These are phyloP conservation scores for Chaunax sp. DNA, from an alignment of 2,797 vertebrate genomes.

Conservation along the genomic window DNA sequence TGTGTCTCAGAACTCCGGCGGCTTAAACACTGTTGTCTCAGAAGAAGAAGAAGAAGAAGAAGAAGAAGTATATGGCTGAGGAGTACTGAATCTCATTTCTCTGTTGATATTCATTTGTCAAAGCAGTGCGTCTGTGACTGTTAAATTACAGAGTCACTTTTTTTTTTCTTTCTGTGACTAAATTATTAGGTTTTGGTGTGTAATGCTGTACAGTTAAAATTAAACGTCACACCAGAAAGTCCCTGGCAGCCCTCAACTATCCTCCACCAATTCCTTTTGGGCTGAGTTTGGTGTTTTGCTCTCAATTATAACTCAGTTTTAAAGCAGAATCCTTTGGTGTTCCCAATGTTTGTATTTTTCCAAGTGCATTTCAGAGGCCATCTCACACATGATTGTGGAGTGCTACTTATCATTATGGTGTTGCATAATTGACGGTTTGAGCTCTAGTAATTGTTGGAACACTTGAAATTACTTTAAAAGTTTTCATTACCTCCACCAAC, in stretches of 20 bases:
- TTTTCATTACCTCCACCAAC: constrained; percentile 24
- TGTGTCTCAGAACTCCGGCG: constrained; percentile 44
- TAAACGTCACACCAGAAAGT: constrained; percentile 18
- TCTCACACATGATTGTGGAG: constrained; percentile 30
- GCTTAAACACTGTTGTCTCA: constrained; percentile 8
- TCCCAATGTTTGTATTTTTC: constrained; percentile 9
- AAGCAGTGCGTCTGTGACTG: constrained; percentile 5
- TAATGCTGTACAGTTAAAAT: constrained; percentile 19
- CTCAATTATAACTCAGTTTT: constrained; percentile 41
- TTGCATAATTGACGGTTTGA: constrained; percentile 52
- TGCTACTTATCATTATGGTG: constrained; percentile 53
- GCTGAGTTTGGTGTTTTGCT: constrained; percentile 62
- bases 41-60: background rate
- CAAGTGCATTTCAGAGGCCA: constrained; percentile 44
- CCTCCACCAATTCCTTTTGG: constrained; percentile 25
- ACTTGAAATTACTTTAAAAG: constrained; percentile 46
- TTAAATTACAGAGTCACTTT: constrained; percentile 9
- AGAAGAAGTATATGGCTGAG: background rate
- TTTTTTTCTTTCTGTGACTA: constrained; percentile 7
- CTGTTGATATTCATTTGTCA: constrained; percentile 24
- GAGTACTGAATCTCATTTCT: constrained; percentile 12
- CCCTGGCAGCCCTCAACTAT: constrained; percentile 17
- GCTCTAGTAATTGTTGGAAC: constrained; percentile 53
- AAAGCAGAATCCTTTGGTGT: constrained; percentile 55
- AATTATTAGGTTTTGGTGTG: constrained; percentile 18